Base-by-base conservation (phyloP, 2,888 invertebrate species). In the Meteorus cinctellus region DNA sequence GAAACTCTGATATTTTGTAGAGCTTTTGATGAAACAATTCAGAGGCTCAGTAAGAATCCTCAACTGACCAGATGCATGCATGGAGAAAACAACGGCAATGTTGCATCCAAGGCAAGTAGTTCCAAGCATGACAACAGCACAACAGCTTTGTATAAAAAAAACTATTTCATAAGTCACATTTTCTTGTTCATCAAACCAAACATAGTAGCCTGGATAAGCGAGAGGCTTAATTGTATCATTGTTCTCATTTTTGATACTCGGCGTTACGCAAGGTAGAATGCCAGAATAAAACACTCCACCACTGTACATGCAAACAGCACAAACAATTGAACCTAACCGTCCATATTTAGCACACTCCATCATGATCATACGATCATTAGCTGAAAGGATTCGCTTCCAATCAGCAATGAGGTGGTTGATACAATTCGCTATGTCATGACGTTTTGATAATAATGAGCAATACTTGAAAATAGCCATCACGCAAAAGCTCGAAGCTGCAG, bases 1-100 rank as follows among this genome's bases (percentile, higher is more conserved):
- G 12, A 41, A 41, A 41, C 41, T 41, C 12, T 41, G 41, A 41
- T 41, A 41, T 41, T 41, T 8, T 12, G 2, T 41, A 0, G 41
- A 0, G 12, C 12, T 65, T 29, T 81, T 75, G 10, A 80, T 75
- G 19, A 80, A 75, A 36, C 41, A 36, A 4, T 79, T 59, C 10
- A 81, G 72, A 34, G 74, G 66, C 1, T 27, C 19, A 4, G 73
- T 71, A 4, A 81, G 69, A 73, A 81, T 80, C 31, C 78, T 72
- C 34, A 80, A 75, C 60, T 81, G 84, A 19, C 84, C 84, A 31
- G 84, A 85, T 10, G 81, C 79, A 41, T 86, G 86, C 78, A 86
- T 80, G 4, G 84, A 80, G 41, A 82, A 80, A 2, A 84, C 41
- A 8, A 41, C 41, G 8, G 41, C 41, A 12, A 41, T 65, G 4